phyloP scores from a whole-genome alignment of 2,113 vertebrate genomes.

The Psephotus haematonotus region DNA sequence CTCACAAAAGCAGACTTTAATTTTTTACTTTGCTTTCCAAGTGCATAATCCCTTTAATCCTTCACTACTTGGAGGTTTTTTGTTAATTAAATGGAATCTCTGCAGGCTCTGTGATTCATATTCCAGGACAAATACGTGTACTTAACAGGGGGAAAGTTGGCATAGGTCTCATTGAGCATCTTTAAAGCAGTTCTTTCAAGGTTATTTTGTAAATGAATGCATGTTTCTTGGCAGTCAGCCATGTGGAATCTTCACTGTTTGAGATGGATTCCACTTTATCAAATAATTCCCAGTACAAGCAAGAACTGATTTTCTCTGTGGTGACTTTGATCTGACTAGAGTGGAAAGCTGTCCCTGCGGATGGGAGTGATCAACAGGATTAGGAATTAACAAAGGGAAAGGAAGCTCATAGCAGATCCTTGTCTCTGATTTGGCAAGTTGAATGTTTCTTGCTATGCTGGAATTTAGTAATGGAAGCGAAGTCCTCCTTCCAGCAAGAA shows the following conservation, averaged over 20 bases:
- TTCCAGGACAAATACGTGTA: not conserved
- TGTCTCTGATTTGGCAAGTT: not conserved
- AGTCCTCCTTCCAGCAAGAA: not conserved
- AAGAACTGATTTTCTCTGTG: not conserved
- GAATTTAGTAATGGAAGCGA: not conserved
- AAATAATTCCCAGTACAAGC: not conserved
- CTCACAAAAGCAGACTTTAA: not conserved
- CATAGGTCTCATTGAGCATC: not conserved
- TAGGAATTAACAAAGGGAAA: not conserved
- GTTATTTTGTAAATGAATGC: constrained; percentile 38
- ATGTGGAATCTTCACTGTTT: not conserved
- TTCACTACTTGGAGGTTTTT: not conserved
- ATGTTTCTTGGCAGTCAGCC: constrained; percentile 8
- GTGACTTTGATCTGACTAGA: not conserved
- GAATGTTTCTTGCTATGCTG: not conserved
- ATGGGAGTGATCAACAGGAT: not conserved
- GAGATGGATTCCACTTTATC: not conserved
- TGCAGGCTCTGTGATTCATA: constrained; percentile 2
- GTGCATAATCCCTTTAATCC: constrained; percentile 18
- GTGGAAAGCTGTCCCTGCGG: not conserved
- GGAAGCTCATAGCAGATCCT: not conserved
- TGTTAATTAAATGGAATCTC: constrained; percentile 64
- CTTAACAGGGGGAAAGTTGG: not conserved
- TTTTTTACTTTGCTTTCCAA: constrained; percentile 11
- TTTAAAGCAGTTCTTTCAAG: constrained; percentile 43